Conservation (phyloP, 2,888 invertebrate species). For the Lasioglossum vierecki region DNA sequence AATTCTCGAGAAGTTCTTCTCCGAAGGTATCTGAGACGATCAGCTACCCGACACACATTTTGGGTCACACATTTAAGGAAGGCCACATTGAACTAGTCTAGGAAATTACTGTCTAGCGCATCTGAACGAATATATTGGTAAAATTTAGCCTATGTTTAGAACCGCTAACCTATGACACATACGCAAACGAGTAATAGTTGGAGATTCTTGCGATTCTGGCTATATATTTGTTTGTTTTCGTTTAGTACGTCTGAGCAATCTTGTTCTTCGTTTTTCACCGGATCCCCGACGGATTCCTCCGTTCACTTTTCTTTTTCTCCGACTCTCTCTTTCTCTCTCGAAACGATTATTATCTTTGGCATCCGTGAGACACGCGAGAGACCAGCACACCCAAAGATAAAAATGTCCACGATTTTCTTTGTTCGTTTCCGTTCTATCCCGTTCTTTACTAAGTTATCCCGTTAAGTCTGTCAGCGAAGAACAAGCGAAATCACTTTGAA, state of each 20-base stretch:
- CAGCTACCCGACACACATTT: slow-evolving; percentile 62
- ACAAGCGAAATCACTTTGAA: slow-evolving; percentile 52
- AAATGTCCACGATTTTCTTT: slow-evolving; percentile 21
- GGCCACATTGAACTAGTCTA: slow-evolving; percentile 84
- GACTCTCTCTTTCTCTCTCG: background rate
- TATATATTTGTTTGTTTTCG: slow-evolving; percentile 17
- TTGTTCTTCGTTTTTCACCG: slow-evolving; percentile 42
- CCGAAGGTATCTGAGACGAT: slow-evolving; percentile 51
- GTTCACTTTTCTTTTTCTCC: background rate
- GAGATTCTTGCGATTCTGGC: slow-evolving; percentile 49
- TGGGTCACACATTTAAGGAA: slow-evolving; percentile 78
- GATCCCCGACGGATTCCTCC: slow-evolving; percentile 42
- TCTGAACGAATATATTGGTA: slow-evolving; percentile 73
- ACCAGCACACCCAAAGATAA: slow-evolving; percentile 44
- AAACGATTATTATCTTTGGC: slow-evolving; percentile 59
- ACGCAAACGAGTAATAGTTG: slow-evolving; percentile 66
- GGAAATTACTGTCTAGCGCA: slow-evolving; percentile 78
- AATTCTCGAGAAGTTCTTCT: slow-evolving; percentile 45
- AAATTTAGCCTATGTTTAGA: slow-evolving; percentile 59
- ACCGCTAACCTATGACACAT: slow-evolving; percentile 64
- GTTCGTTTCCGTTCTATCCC: background rate
- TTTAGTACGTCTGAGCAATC: slow-evolving; percentile 48
- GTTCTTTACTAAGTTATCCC: background rate
- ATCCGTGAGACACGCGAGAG: slow-evolving; percentile 31
- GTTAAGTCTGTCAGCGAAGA: slow-evolving; percentile 47